Evolutionary conservation across 2,113 vertebrate genomes (phyloP).

Genomic region (Prolemur simus): DNA sequence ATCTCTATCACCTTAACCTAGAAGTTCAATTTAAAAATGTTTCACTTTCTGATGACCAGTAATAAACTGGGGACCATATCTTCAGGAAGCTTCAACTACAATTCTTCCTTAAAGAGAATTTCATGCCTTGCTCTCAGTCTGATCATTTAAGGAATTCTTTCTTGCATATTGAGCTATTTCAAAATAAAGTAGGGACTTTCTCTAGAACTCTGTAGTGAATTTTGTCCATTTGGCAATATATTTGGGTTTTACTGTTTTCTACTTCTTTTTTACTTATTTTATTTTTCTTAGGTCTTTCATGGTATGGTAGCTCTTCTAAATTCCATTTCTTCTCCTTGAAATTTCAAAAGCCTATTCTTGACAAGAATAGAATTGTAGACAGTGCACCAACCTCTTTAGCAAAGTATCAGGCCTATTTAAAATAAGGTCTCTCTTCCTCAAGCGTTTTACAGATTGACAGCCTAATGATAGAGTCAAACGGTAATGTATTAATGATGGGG

Average conservation of each 20-base stretch:
- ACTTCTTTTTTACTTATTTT: neutral
- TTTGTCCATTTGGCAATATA: neutral
- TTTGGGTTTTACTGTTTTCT: neutral
- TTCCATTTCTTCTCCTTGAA: slow-evolving; percentile 58
- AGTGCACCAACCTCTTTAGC: slow-evolving; percentile 58
- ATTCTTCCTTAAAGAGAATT: neutral
- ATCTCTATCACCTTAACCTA: neutral
- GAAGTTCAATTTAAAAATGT: neutral
- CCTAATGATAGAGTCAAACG: slow-evolving; percentile 73
- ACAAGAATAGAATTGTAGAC: slow-evolving; percentile 71
- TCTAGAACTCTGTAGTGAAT: neutral
- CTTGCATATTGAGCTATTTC: neutral
- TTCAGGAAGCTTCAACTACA: neutral
- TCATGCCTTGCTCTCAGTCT: neutral
- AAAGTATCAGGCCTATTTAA: slow-evolving; percentile 69
- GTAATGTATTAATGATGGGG: slow-evolving; percentile 67
- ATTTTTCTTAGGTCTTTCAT: slow-evolving; percentile 6
- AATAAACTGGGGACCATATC: neutral
- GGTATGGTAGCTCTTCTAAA: slow-evolving; percentile 53
- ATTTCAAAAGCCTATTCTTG: slow-evolving; percentile 72
- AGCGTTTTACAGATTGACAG: slow-evolving; percentile 73
- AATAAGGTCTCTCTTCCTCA: slow-evolving; percentile 71
- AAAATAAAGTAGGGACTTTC: neutral
- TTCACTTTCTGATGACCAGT: neutral
- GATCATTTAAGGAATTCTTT: neutral